Conservation (phyloP, 2,888 invertebrate genomes). For the Pomacea canaliculata region DNA sequence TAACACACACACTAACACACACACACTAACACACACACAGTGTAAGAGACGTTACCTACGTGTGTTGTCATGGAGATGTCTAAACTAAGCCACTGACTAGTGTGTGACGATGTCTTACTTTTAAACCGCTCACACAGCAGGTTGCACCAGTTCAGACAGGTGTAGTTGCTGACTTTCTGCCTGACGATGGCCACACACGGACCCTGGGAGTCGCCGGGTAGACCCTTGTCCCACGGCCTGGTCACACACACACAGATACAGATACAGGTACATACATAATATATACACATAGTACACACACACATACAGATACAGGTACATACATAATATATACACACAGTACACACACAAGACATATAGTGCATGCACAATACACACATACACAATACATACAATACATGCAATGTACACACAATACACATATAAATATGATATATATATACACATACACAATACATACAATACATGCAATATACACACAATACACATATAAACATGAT, state of each 20-base stretch:
- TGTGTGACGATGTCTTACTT: conserved; percentile 1
- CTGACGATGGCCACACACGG: conserved; percentile 18
- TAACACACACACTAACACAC: no score
- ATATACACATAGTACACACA: background rate
- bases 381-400: no score
- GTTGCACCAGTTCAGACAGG: conserved; percentile 23
- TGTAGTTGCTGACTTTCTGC: background rate
- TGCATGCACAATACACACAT: background rate
- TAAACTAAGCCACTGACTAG: no score
- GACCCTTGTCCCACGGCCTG: conserved; percentile 19
- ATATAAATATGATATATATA: no score
- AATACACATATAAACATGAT: no score
- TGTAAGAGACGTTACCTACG: no score
- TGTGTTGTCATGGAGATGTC: no score
- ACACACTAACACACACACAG: no score
- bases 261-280: background rate
- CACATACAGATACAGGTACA: background rate
- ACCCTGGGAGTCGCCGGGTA: background rate
- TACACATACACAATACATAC: background rate
- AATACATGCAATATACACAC: no score
- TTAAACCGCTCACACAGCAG: conserved; percentile 25
- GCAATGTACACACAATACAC: no score
- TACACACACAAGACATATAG: background rate
- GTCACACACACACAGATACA: background rate
- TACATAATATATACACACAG: no score